Percentiles rank a stretch among this genome's conserved stretches.
Conservation (phyloP, 2,888 invertebrate species). For the Drosophila cracens region DNA sequence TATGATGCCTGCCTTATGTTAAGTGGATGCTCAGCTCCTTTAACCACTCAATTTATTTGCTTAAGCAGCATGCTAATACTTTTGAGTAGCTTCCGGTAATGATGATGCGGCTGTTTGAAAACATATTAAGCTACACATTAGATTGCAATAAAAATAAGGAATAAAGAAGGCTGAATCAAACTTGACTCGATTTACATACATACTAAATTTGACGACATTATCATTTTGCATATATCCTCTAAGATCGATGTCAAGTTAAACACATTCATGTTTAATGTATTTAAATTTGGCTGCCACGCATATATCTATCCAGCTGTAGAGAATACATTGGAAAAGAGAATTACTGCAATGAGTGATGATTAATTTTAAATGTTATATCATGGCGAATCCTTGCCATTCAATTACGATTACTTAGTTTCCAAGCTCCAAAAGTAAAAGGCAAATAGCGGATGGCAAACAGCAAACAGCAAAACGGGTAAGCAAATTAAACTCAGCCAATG, state of each 20-base stretch:
- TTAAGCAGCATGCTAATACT: conserved; percentile 7
- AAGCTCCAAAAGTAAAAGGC: conserved; percentile 17
- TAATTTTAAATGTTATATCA: conserved; percentile 21
- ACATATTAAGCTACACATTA: background rate
- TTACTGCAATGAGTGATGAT: conserved; percentile 8
- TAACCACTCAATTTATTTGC: conserved; percentile 40
- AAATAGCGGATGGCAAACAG: conserved; percentile 41
- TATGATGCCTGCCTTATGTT: conserved; percentile 1
- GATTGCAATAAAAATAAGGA: background rate
- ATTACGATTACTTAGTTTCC: conserved; percentile 28
- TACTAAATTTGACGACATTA: background rate
- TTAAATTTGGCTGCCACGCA: background rate
- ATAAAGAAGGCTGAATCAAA: background rate
- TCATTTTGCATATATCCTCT: background rate
- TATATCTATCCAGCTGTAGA: too few relatives aligned
- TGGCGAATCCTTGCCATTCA: conserved; percentile 11
- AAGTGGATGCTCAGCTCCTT: conserved; percentile 31
- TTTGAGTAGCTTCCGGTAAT: conserved; percentile 1
- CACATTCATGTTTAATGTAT: background rate
- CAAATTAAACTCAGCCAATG: conserved; percentile 68
- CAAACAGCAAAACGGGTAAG: conserved; percentile 57
- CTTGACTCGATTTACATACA: background rate
- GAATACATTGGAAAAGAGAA: background rate
- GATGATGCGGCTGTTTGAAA: background rate
- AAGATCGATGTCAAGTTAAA: background rate